Percentiles rank a stretch among this genome's conserved stretches.
These are phyloP conservation scores for Didymodactylos carnosus DNA, from an alignment of 2,888 invertebrate species.

Conservation along the genomic window DNA sequence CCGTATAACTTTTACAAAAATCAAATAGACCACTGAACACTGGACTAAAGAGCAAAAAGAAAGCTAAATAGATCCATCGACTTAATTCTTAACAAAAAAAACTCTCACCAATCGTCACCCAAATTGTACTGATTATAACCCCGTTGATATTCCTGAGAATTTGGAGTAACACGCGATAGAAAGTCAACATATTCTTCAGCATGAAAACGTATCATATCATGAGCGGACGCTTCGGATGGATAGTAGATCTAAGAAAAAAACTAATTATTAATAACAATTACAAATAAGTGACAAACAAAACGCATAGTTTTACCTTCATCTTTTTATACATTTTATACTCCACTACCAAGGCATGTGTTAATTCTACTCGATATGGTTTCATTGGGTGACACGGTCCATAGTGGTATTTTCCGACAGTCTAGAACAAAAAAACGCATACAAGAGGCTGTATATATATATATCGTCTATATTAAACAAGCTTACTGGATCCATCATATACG, in stretches of 20 bases:
- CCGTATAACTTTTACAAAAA: slow-evolving; percentile 89
- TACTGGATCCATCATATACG: neutral
- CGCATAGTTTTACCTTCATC: slow-evolving; percentile 51
- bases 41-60: too few species aligned
- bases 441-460: neutral
- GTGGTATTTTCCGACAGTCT: slow-evolving; percentile 75
- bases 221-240: slow-evolving; percentile 74
- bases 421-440: neutral
- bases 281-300: neutral
- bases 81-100: slow-evolving; percentile 9
- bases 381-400: slow-evolving; percentile 93
- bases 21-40: slow-evolving; percentile 76
- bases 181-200: slow-evolving; percentile 95
- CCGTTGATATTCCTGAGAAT: slow-evolving; percentile 45
- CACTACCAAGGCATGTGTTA: slow-evolving; percentile 80
- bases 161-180: slow-evolving; percentile 77
- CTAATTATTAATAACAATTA: neutral
- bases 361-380: slow-evolving; percentile 87
- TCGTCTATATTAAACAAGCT: neutral
- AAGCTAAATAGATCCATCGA: neutral
- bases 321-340: slow-evolving; percentile 88
- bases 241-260: slow-evolving; percentile 52
- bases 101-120: slow-evolving; percentile 76
- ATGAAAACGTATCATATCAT: slow-evolving; percentile 93
- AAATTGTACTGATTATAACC: slow-evolving; percentile 53